A percentile compares a stretch with the other conserved stretches of the same genome.
phyloP scores from a whole-genome alignment of 2,888 invertebrate species.

The Athalia cordata region DNA sequence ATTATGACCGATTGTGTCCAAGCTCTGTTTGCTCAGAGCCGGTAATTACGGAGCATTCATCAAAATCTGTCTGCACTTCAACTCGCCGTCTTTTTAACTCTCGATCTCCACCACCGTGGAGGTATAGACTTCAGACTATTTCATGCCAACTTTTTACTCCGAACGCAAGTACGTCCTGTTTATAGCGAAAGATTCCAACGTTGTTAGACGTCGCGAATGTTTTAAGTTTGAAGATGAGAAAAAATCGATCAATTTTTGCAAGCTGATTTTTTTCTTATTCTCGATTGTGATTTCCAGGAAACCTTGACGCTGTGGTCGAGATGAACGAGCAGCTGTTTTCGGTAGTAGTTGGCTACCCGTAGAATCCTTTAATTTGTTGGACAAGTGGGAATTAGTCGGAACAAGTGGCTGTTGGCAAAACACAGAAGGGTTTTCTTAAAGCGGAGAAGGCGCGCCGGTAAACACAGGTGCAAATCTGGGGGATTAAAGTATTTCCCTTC shows the following conservation, averaged over 20 bases:
- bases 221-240: too few relatives aligned
- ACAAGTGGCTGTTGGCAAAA: conserved; percentile 60
- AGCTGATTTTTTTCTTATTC: neutral
- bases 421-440: conserved; percentile 53
- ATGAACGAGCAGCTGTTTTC: conserved; percentile 55
- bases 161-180: too few relatives aligned
- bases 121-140: too few relatives aligned
- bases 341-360: conserved; percentile 49
- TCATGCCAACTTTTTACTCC: too few relatives aligned
- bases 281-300: neutral
- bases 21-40: conserved; percentile 54
- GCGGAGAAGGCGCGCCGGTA: conserved; percentile 42
- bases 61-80: conserved; percentile 55
- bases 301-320: conserved; percentile 5
- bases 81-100: neutral
- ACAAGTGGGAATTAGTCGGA: conserved; percentile 63
- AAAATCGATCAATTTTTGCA: too few relatives aligned
- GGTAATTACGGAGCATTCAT: conserved; percentile 57
- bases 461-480: conserved; percentile 43
- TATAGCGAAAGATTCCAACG: too few relatives aligned
- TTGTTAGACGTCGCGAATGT: too few relatives aligned
- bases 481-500: conserved; percentile 30
- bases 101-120: too few relatives aligned
- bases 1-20: conserved; percentile 37
- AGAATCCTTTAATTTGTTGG: conserved; percentile 54